These are phyloP conservation scores for Calosoma granatense DNA, from an alignment of 1,140 invertebrate species.

Conservation along the genomic window DNA sequence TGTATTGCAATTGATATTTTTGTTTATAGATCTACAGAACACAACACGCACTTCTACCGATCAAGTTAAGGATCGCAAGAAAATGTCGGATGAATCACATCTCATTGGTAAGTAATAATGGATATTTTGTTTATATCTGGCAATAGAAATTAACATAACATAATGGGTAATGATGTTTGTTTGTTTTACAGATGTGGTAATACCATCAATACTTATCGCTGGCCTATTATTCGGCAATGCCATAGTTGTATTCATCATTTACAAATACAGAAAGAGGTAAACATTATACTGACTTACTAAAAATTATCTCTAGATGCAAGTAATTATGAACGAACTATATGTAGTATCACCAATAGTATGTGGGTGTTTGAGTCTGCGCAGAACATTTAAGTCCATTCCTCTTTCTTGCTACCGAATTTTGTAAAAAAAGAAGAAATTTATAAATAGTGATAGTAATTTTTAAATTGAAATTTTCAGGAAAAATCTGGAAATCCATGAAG, in stretches of 20 bases:
- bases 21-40: neutral
- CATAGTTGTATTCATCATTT: constrained; percentile 55
- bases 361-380: no score
- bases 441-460: neutral
- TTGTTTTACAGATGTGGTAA: constrained; percentile 47
- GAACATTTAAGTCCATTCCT: no score
- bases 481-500: neutral
- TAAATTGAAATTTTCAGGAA: neutral
- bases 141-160: no score
- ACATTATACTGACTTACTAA: no score
- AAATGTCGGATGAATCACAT: neutral
- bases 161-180: constrained; percentile 19
- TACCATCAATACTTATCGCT: constrained; percentile 50
- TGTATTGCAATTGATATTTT: no score
- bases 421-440: no score
- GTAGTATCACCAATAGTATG: no score
- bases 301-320: no score
- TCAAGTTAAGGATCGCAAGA: neutral
- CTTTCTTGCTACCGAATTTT: no score
- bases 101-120: neutral
- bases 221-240: constrained; percentile 53
- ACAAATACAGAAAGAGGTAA: constrained; percentile 54
- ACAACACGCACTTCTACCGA: neutral
- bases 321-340: no score
- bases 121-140: neutral